Percentiles rank a stretch among this genome's conserved stretches.
phyloP scores from a whole-genome alignment of 1,140 invertebrate species.

The Planococcus citri region DNA sequence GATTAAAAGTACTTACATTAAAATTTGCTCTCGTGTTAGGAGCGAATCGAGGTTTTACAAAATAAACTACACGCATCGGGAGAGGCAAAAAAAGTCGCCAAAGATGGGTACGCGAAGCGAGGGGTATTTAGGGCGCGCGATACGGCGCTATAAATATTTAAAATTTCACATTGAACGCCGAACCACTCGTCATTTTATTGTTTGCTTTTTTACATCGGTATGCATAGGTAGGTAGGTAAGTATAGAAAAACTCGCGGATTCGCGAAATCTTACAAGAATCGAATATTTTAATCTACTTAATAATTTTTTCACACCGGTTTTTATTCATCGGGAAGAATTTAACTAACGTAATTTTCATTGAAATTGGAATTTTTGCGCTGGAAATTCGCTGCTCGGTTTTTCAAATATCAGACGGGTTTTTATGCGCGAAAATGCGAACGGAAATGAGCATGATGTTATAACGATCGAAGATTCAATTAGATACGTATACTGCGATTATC shows the following conservation, averaged over 20 bases:
- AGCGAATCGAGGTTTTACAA: background rate
- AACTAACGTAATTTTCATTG: background rate
- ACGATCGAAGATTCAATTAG: constrained; percentile 6
- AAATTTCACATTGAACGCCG: background rate
- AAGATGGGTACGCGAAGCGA: background rate
- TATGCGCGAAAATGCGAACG: background rate
- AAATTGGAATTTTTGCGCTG: background rate
- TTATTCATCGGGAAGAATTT: background rate
- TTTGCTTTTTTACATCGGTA: background rate
- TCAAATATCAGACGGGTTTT: too few species aligned
- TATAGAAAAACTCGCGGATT: background rate
- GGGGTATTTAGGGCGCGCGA: background rate
- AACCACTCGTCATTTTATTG: background rate
- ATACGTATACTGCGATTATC: background rate
- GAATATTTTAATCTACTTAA: background rate
- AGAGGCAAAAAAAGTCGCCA: background rate
- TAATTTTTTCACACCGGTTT: background rate
- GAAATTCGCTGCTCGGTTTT: too few species aligned
- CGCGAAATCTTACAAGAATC: background rate
- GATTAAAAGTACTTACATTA: background rate
- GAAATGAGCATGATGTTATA: background rate
- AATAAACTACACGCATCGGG: background rate
- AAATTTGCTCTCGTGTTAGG: background rate
- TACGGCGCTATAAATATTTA: background rate
- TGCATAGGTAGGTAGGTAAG: too few species aligned